Conservation (phyloP, 2,113 vertebrate genomes). For the Elephantulus edwardii region DNA sequence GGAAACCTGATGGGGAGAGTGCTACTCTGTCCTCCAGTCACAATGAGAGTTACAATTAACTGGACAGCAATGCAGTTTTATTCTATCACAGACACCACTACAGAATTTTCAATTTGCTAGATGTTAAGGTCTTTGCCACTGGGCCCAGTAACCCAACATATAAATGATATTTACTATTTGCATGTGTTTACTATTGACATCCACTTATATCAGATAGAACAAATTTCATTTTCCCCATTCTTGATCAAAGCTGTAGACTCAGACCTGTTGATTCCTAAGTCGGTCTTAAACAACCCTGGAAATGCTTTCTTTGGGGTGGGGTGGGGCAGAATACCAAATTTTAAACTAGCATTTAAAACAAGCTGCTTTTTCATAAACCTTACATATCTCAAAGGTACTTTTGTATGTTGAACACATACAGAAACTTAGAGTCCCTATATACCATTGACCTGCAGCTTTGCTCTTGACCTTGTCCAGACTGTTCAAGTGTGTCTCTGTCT, state of each 20-base stretch:
- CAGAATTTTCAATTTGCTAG: background rate
- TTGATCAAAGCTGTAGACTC: background rate
- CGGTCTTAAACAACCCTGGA: constrained; percentile 3
- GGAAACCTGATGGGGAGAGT: background rate
- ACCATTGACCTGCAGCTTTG: background rate
- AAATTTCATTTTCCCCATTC: background rate
- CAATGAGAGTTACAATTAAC: background rate
- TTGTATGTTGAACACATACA: background rate
- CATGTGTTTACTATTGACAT: background rate
- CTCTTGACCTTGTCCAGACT: background rate
- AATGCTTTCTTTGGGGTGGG: too few relatives aligned
- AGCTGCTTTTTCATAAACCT: background rate
- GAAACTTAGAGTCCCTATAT: background rate
- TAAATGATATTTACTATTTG: background rate
- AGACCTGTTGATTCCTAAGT: background rate
- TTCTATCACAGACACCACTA: background rate
- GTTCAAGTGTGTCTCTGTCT: background rate
- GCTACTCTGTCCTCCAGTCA: background rate
- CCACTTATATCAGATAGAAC: background rate
- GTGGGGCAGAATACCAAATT: too few relatives aligned
- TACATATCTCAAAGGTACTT: background rate
- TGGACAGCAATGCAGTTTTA: background rate
- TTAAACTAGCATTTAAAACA: constrained; percentile 29
- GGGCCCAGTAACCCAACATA: background rate
- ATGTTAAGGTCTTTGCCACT: constrained; percentile 7